A percentile compares a stretch with the other conserved stretches of the same genome.
These are phyloP conservation scores for Chaitophorus viminalis DNA, from an alignment of 2,888 invertebrate species.

Conservation along the genomic window DNA sequence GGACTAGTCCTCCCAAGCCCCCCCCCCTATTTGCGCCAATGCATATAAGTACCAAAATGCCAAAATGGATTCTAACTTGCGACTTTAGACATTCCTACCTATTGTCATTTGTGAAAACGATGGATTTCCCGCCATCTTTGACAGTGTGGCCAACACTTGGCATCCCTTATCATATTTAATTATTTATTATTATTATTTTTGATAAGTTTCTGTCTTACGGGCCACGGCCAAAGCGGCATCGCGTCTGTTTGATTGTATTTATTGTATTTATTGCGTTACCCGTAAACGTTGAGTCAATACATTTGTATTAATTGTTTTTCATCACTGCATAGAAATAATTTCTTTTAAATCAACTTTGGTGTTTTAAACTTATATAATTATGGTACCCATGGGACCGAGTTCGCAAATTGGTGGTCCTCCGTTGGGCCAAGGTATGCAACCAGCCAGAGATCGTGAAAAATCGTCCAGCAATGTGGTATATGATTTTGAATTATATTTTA, in stretches of 20 bases:
- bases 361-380: not conserved
- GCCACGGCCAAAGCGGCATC: not conserved
- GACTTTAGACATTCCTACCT: too few relatives aligned
- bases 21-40: too few relatives aligned
- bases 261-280: not conserved
- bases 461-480: slow-evolving; percentile 57
- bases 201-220: not conserved
- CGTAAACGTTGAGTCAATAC: not conserved
- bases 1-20: too few relatives aligned
- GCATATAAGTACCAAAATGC: too few relatives aligned
- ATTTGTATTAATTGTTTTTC: not conserved
- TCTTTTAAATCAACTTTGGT: not conserved
- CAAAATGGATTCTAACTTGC: too few relatives aligned
- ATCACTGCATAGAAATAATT: not conserved
- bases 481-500: not conserved
- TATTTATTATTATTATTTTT: not conserved
- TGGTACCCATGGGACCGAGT: slow-evolving; percentile 43
- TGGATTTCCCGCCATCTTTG: not conserved
- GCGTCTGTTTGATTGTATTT: not conserved
- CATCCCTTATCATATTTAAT: not conserved
- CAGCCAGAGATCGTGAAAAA: slow-evolving; percentile 45
- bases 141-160: not conserved
- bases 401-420: slow-evolving; percentile 18
- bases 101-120: too few relatives aligned
- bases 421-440: slow-evolving; percentile 44